phyloP scores from a whole-genome alignment of 2,113 vertebrate species.

The Zosterops pallidus region DNA sequence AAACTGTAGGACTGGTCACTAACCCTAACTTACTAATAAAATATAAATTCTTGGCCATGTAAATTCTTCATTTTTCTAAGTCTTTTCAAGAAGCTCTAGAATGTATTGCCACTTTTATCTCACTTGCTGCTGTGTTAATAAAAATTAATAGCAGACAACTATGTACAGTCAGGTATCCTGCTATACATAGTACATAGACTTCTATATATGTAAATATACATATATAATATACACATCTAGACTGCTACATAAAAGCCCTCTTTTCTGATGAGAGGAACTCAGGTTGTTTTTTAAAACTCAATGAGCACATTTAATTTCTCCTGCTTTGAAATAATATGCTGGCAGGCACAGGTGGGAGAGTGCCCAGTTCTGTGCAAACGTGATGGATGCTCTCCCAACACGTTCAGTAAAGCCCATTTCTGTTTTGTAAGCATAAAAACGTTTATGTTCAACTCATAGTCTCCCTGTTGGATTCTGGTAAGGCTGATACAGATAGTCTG shows the following conservation, averaged over 20 bases:
- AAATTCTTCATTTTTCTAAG: not conserved
- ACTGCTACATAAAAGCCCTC: not conserved
- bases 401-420: not conserved
- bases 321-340: not conserved
- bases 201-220: not conserved
- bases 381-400: accelerated
- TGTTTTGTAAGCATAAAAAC: not conserved
- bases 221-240: not conserved
- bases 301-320: not conserved
- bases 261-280: not conserved
- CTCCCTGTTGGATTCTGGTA: not conserved
- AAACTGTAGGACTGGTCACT: not conserved
- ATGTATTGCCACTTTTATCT: not conserved
- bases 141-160: not conserved
- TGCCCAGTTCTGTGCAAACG: not conserved
- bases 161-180: not conserved
- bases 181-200: not conserved
- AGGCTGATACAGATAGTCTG: not conserved
- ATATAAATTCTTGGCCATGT: not conserved
- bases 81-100: not conserved
- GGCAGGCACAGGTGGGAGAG: not conserved
- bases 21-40: not conserved
- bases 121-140: not conserved
- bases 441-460: accelerated
- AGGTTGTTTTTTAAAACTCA: not conserved